Percentiles rank a stretch among this genome's conserved stretches.
These are phyloP conservation scores for Microplitis deprimator DNA, from an alignment of 2,888 invertebrate species.

Conservation along the genomic window DNA sequence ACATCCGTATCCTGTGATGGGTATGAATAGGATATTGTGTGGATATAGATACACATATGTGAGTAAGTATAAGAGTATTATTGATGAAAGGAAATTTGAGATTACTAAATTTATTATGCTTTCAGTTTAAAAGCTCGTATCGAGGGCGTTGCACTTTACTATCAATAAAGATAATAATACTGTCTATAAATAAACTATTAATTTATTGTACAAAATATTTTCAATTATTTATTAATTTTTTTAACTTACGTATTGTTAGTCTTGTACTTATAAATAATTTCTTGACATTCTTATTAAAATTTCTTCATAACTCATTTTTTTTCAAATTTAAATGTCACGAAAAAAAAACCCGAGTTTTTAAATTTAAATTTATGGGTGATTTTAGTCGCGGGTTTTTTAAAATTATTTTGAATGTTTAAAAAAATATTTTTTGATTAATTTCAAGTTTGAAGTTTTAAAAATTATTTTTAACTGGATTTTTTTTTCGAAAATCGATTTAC, in stretches of 20 bases:
- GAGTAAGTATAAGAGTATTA: neutral
- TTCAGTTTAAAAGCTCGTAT: neutral
- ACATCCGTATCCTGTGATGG: neutral
- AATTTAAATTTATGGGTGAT: too few species aligned
- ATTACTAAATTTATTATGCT: neutral
- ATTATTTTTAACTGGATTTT: neutral
- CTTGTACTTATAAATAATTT: neutral
- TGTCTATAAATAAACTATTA: neutral
- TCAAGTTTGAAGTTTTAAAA: too few species aligned
- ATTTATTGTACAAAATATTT: neutral
- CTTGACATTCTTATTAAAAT: neutral
- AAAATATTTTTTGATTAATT: neutral
- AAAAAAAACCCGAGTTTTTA: neutral
- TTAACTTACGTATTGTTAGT: neutral
- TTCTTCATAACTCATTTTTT: neutral
- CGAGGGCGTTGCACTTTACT: constrained; percentile 5
- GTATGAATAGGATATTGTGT: neutral
- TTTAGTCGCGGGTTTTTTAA: too few species aligned
- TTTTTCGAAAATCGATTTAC: neutral
- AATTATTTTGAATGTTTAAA: too few species aligned
- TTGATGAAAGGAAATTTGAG: neutral
- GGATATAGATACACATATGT: neutral
- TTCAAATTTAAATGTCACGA: neutral
- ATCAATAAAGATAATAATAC: neutral
- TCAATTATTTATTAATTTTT: neutral